Percentiles rank a stretch among this genome's conserved stretches.
These are phyloP conservation scores for Epizoanthus illoricatus DNA, from an alignment of 92 coral and sea anemone species.

Conservation along the genomic window DNA sequence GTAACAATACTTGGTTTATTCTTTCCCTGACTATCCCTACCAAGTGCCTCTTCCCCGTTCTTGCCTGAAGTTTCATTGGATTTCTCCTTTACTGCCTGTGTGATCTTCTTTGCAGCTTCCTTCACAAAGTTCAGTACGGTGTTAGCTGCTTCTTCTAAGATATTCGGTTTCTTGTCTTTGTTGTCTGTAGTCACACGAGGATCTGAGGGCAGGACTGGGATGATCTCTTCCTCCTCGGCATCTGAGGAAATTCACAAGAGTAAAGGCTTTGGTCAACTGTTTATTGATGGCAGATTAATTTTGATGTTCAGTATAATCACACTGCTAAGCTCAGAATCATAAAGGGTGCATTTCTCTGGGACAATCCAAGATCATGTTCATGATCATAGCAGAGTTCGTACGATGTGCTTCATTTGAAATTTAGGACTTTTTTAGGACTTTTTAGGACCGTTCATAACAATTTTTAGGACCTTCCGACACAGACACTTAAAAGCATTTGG, in stretches of 20 bases:
- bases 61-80: constrained; percentile 21
- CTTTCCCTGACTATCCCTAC: not conserved
- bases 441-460: too few relatives aligned
- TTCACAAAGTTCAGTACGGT: constrained; percentile 84
- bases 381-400: too few relatives aligned
- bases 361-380: too few relatives aligned
- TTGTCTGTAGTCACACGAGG: constrained; percentile 74
- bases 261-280: too few relatives aligned
- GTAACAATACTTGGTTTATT: constrained; percentile 71
- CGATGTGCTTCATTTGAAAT: too few relatives aligned
- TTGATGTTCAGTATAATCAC: too few relatives aligned
- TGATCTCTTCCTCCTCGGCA: constrained; percentile 61
- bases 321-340: too few relatives aligned
- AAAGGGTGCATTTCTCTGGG: too few relatives aligned
- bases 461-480: too few relatives aligned
- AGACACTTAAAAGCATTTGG: too few relatives aligned
- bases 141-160: constrained; percentile 87
- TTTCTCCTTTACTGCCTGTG: constrained; percentile 57
- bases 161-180: constrained; percentile 50
- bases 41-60: not conserved
- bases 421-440: too few relatives aligned
- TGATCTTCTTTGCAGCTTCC: constrained; percentile 81
- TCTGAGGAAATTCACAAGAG: constrained; percentile 35
- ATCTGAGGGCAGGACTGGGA: constrained; percentile 71
- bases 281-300: too few relatives aligned